These are phyloP conservation scores for Daptonema setosum DNA, from an alignment of 2,888 invertebrate genomes.

Conservation along the genomic window DNA sequence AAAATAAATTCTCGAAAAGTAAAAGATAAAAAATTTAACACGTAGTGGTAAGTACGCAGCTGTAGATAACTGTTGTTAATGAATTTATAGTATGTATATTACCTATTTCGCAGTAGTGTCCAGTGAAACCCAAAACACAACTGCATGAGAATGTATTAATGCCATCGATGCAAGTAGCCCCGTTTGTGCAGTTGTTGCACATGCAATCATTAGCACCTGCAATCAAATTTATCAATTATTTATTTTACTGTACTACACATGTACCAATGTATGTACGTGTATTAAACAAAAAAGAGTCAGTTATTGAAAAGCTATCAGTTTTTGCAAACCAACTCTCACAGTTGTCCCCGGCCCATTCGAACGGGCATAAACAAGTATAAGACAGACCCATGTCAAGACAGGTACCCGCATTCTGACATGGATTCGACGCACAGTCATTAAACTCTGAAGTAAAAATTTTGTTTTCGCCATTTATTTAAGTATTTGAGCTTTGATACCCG, in stretches of 20 bases:
- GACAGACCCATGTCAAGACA: conserved; percentile 61
- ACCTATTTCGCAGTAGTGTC: neutral
- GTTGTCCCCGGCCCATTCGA: conserved; percentile 60
- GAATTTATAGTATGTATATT: neutral
- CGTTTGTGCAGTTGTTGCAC: conserved; percentile 1
- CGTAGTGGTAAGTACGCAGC: neutral
- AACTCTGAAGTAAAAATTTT: neutral
- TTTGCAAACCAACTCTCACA: conserved; percentile 41
- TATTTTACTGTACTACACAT: too few relatives aligned
- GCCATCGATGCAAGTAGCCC: neutral
- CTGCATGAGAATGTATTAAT: neutral
- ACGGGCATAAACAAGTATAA: conserved; percentile 68
- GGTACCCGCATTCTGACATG: conserved; percentile 45
- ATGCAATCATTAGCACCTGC: neutral
- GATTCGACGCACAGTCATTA: neutral
- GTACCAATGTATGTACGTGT: too few relatives aligned
- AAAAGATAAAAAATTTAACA: neutral
- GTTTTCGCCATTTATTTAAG: neutral
- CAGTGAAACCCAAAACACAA: neutral
- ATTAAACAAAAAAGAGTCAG: too few relatives aligned
- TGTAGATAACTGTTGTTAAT: neutral
- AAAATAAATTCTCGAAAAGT: neutral
- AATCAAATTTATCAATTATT: neutral
- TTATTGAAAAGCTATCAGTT: too few relatives aligned
- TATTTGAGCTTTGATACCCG: too few relatives aligned